These are phyloP conservation scores for Gallinago paraguaiae DNA, from an alignment of 2,113 vertebrate species.

Conservation along the genomic window DNA sequence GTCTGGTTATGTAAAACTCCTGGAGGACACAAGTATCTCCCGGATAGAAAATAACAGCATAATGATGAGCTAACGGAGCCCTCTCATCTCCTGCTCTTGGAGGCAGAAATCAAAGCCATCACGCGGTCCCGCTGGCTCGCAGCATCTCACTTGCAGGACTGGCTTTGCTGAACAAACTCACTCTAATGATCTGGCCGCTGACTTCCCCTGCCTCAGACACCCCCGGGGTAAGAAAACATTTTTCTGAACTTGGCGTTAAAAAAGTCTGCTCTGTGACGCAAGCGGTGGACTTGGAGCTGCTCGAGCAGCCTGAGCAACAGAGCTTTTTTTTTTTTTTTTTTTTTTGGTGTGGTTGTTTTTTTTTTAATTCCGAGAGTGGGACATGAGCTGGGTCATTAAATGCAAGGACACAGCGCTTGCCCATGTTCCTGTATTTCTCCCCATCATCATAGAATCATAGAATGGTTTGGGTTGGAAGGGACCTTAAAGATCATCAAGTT, in stretches of 20 bases:
- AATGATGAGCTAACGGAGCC: neutral
- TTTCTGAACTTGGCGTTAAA: neutral
- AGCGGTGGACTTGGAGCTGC: neutral
- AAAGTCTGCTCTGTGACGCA: neutral
- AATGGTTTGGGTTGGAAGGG: too few relatives aligned
- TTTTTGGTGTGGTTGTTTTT: neutral
- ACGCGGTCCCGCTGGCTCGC: accelerated
- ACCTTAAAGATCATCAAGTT: too few relatives aligned
- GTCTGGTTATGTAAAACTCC: neutral
- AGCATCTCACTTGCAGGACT: neutral
- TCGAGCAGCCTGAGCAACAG: neutral
- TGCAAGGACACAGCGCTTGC: neutral
- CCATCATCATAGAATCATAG: too few relatives aligned
- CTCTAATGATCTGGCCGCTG: neutral
- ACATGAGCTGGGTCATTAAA: neutral
- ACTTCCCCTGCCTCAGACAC: neutral
- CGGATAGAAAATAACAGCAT: neutral
- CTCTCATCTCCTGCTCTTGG: neutral
- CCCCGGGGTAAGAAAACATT: neutral
- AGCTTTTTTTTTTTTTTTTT: neutral
- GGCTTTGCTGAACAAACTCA: neutral
- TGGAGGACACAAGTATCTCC: neutral
- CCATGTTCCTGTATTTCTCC: neutral
- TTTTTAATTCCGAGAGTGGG: neutral
- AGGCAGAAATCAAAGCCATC: neutral